A percentile compares a stretch with the other conserved stretches of the same genome.
phyloP scores from a whole-genome alignment of 2,113 vertebrate genomes.

The Leucosticte australis region DNA sequence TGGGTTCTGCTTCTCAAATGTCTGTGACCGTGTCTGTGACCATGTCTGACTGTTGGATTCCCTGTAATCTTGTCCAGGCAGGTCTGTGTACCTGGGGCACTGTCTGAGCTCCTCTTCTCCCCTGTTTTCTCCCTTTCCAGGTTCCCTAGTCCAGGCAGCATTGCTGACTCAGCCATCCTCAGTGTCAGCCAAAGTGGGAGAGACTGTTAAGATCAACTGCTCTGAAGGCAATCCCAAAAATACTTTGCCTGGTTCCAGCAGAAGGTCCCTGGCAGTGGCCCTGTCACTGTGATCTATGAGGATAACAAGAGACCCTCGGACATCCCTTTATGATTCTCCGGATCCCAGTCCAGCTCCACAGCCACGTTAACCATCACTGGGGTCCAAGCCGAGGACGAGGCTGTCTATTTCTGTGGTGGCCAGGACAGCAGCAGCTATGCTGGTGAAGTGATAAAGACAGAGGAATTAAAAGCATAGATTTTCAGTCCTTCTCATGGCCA shows the following conservation, averaged over 20 bases:
- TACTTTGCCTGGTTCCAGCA: neutral
- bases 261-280: neutral
- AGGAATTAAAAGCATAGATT: neutral
- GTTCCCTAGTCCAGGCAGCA: neutral
- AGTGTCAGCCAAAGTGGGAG: fast-evolving
- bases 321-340: neutral
- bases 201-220: neutral
- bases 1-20: neutral
- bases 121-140: neutral
- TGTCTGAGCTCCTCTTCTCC: neutral
- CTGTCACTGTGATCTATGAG: fast-evolving
- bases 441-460: neutral
- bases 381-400: neutral
- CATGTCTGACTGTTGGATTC: neutral
- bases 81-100: no score
- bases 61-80: neutral
- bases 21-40: neutral
- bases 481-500: neutral
- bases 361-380: neutral
- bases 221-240: neutral
- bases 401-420: neutral
- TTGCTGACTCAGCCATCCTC: neutral
- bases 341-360: fast-evolving
- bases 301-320: fast-evolving
- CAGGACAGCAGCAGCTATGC: fast-evolving